Percentiles rank a stretch among this genome's conserved stretches.
Conservation (phyloP, 2,888 invertebrate genomes). For the Eumerus sabulonum region DNA sequence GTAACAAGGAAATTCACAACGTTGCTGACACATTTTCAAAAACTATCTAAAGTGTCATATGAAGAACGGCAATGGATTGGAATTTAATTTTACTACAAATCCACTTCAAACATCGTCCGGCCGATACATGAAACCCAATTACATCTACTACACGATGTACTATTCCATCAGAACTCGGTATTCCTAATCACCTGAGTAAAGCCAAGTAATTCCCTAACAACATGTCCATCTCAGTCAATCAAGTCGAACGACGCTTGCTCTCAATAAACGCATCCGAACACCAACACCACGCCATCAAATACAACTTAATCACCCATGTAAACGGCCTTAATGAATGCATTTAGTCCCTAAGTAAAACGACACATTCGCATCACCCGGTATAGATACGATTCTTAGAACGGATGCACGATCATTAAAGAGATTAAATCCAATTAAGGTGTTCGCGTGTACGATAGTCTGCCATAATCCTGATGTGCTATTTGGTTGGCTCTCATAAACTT, state of each 20-base stretch:
- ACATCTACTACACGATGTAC: too few relatives aligned
- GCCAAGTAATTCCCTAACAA: slow-evolving; percentile 8
- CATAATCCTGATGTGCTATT: slow-evolving; percentile 13
- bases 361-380: slow-evolving; percentile 10
- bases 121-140: too few relatives aligned
- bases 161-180: too few relatives aligned
- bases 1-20: too few relatives aligned
- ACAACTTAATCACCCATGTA: slow-evolving; percentile 51
- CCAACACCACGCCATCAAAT: slow-evolving; percentile 12
- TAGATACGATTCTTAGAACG: slow-evolving; percentile 2
- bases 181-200: too few relatives aligned
- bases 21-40: too few relatives aligned
- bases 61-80: too few relatives aligned
- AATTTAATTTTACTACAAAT: too few relatives aligned
- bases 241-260: slow-evolving; percentile 11
- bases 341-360: slow-evolving; percentile 22
- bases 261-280: slow-evolving; percentile 2
- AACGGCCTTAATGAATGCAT: slow-evolving; percentile 59
- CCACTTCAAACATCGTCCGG: too few relatives aligned
- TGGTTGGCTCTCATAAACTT: too few relatives aligned
- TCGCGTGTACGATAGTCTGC: slow-evolving; percentile 36
- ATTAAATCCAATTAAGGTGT: slow-evolving; percentile 59
- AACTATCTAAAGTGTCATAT: too few relatives aligned
- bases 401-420: slow-evolving; percentile 45
- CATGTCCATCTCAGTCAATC: slow-evolving; percentile 19